Evolutionary conservation across 2,113 vertebrate genomes (phyloP).

Genomic region (Tachycineta bicolor): DNA sequence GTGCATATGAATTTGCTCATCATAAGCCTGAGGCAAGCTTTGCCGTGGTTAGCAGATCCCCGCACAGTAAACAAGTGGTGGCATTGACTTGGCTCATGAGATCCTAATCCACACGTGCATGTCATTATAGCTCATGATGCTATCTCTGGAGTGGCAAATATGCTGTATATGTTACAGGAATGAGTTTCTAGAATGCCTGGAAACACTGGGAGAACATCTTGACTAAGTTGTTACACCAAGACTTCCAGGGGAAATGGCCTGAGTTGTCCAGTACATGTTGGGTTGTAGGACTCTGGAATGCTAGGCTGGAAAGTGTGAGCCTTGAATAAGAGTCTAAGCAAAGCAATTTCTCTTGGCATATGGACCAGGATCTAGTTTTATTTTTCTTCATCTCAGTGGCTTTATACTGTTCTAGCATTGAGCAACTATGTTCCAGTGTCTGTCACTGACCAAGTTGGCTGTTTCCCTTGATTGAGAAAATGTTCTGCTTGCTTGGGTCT

Average conservation of each 20-base stretch:
- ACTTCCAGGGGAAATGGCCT: neutral
- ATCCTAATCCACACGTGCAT: neutral
- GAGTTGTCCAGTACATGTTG: neutral
- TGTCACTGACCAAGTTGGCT: neutral
- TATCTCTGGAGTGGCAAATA: neutral
- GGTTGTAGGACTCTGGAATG: neutral
- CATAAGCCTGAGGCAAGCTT: neutral
- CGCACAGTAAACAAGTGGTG: neutral
- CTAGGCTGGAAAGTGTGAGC: neutral
- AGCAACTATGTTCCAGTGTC: neutral
- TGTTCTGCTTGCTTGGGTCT: neutral
- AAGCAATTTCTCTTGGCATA: neutral
- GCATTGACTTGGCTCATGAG: neutral
- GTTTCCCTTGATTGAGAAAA: neutral
- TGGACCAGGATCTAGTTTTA: neutral
- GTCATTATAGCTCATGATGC: neutral
- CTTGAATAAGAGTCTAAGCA: neutral
- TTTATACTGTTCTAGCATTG: neutral
- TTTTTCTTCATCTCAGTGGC: neutral
- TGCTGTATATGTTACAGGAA: neutral
- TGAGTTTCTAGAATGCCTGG: neutral
- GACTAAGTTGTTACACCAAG: neutral
- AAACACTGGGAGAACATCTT: neutral
- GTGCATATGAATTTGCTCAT: neutral
- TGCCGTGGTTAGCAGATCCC: neutral